Evolutionary conservation across 1,140 invertebrate species (phyloP).

Genomic region (Hylyphantes graminicola): DNA sequence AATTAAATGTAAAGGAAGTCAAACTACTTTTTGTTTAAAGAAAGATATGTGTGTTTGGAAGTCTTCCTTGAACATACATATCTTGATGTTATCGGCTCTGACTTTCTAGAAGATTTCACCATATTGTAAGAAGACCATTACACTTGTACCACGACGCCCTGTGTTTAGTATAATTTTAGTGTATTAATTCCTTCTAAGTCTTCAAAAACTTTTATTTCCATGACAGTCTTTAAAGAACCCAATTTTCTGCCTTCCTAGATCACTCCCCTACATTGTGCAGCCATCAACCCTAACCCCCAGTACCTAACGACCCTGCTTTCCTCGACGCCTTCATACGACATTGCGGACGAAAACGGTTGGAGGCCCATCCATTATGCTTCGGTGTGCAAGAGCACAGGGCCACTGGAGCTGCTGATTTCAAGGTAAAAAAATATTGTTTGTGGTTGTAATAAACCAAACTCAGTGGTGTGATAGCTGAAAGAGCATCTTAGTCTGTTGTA

Average conservation of each 20-base stretch:
- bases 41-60: too few relatives aligned
- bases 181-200: background rate
- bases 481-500: background rate
- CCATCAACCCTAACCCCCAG: constrained; percentile 72
- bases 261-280: constrained; percentile 72
- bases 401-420: constrained; percentile 68
- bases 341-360: constrained; percentile 69
- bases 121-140: too few relatives aligned
- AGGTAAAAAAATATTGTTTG: constrained; percentile 44
- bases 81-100: too few relatives aligned
- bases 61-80: too few relatives aligned
- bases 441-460: background rate
- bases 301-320: constrained; percentile 68
- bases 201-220: background rate
- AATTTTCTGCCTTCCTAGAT: constrained; percentile 66
- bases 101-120: too few relatives aligned
- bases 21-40: too few relatives aligned
- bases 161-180: background rate
- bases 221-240: background rate
- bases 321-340: constrained; percentile 68
- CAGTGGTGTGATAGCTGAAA: too few relatives aligned
- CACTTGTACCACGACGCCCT: too few relatives aligned
- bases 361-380: constrained; percentile 72
- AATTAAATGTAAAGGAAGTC: too few relatives aligned
- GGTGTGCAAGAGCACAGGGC: constrained; percentile 69